phyloP scores from a whole-genome alignment of 2,888 invertebrate species.

The Ormyrus labotus region DNA sequence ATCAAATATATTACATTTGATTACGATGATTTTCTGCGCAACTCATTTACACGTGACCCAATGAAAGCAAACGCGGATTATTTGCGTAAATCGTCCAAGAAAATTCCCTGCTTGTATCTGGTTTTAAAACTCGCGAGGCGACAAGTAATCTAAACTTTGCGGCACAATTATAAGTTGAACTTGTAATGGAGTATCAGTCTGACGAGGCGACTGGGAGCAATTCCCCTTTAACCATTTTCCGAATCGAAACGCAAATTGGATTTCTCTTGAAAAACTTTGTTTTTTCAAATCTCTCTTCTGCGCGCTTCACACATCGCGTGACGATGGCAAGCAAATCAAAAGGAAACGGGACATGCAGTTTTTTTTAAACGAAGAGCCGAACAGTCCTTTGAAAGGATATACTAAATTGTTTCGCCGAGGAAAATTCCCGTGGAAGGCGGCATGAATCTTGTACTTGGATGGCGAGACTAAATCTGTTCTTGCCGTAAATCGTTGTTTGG shows the following conservation, averaged over 20 bases:
- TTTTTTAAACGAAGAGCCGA: neutral
- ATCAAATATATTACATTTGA: no score
- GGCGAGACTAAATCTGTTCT: no score
- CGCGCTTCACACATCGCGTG: no score
- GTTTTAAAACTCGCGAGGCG: neutral
- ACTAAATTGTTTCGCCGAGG: neutral
- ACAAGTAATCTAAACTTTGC: slow-evolving; percentile 21
- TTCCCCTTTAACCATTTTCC: neutral
- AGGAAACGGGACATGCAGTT: no score
- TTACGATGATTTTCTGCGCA: neutral
- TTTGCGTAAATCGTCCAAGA: slow-evolving; percentile 9
- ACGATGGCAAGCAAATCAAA: no score
- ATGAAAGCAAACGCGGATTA: neutral
- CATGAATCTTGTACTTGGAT: no score
- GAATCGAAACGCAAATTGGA: neutral
- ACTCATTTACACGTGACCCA: neutral
- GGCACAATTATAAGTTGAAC: slow-evolving; percentile 21
- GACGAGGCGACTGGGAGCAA: neutral
- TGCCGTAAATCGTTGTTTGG: neutral
- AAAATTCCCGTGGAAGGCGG: no score
- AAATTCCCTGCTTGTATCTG: neutral
- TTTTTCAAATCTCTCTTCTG: no score
- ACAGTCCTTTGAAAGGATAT: neutral
- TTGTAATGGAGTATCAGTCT: slow-evolving; percentile 21
- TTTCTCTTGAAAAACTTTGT: neutral